Evolutionary conservation across 1,140 invertebrate species (phyloP).

Genomic region (Diabrotica virgifera): DNA sequence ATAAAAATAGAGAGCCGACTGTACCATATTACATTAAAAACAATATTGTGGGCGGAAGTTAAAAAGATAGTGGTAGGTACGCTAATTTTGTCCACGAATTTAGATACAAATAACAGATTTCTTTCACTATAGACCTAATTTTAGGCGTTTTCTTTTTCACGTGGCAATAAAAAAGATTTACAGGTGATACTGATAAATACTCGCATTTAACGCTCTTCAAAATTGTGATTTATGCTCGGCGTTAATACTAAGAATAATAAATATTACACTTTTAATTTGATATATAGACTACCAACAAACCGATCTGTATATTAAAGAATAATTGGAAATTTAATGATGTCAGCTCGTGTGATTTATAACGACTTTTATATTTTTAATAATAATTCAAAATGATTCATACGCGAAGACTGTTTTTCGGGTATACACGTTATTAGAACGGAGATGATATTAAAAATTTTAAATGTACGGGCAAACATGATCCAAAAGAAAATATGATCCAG

Average conservation of each 20-base stretch:
- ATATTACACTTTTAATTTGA: background rate
- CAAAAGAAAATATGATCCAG: too few species aligned
- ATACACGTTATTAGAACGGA: too few species aligned
- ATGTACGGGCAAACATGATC: too few species aligned
- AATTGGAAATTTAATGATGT: slow-evolving; percentile 3
- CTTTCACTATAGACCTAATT: background rate
- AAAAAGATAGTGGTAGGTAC: too few species aligned
- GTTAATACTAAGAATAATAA: slow-evolving; percentile 3
- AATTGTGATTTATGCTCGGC: background rate
- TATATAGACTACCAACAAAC: slow-evolving; percentile 2
- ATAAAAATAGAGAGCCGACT: too few species aligned
- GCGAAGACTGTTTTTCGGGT: background rate
- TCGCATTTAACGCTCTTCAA: background rate
- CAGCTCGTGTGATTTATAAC: background rate
- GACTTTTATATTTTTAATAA: slow-evolving; percentile 1
- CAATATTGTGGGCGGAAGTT: too few species aligned
- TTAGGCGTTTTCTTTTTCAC: background rate
- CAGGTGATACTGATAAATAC: background rate
- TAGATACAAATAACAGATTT: background rate
- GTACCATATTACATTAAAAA: too few species aligned
- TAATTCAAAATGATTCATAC: background rate
- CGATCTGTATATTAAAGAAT: background rate
- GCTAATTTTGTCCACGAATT: too few species aligned
- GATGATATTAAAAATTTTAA: too few species aligned
- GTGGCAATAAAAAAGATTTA: background rate